phyloP scores from a whole-genome alignment of 2,113 vertebrate genomes.

The Manacus vitellinus region DNA sequence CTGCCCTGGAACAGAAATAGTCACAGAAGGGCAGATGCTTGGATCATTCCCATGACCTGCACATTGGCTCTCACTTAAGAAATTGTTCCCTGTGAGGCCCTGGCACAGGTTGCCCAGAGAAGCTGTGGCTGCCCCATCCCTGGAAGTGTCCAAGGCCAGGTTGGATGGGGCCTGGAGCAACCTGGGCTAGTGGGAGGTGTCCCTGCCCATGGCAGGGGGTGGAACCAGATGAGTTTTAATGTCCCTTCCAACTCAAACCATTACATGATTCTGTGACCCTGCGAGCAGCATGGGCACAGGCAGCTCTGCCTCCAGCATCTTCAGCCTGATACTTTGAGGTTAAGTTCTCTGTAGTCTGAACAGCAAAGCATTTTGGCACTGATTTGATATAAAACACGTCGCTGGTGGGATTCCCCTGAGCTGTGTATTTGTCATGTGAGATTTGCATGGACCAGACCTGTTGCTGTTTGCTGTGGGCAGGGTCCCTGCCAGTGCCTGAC shows the following conservation, averaged over 20 bases:
- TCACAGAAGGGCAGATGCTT: background rate
- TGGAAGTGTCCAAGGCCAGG: background rate
- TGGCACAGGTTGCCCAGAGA: background rate
- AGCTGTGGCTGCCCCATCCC: background rate
- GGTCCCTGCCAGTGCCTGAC: background rate
- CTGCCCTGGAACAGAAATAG: background rate
- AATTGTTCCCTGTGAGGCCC: background rate
- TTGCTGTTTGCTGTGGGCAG: background rate
- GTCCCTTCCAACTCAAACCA: background rate
- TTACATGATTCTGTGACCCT: too few species aligned
- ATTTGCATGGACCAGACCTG: background rate
- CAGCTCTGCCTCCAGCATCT: background rate
- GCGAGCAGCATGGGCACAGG: background rate
- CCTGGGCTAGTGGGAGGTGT: background rate
- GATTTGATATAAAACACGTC: accelerated
- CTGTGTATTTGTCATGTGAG: background rate
- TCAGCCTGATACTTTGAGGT: background rate
- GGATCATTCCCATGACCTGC: background rate
- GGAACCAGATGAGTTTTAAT: accelerated
- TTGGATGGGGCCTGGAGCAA: background rate
- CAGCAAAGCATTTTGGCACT: background rate
- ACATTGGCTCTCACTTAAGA: background rate
- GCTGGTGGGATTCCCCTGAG: background rate
- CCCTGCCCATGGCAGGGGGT: background rate
- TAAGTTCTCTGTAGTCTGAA: background rate